phyloP scores from a whole-genome alignment of 2,113 vertebrate genomes.

The Condylura cristata region DNA sequence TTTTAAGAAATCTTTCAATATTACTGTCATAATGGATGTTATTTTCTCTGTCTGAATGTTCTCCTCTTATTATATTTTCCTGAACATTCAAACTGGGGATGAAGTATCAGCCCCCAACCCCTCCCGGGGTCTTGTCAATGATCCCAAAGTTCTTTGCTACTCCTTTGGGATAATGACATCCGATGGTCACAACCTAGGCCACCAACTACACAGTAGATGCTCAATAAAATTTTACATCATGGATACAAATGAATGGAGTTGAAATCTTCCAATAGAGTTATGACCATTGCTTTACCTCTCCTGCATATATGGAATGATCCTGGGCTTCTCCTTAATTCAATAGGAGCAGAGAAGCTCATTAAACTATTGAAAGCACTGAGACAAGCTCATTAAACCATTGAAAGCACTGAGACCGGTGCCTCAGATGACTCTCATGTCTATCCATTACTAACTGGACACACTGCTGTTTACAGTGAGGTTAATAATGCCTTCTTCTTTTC shows the following conservation, averaged over 20 bases:
- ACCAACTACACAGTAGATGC: not conserved
- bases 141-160: not conserved
- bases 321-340: not conserved
- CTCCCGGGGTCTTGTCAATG: not conserved
- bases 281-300: not conserved
- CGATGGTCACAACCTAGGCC: not conserved
- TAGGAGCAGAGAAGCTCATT: not conserved
- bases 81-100: not conserved
- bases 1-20: not conserved
- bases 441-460: accelerated
- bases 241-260: not conserved
- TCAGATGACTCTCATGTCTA: not conserved
- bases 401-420: accelerated
- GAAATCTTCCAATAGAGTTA: not conserved
- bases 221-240: not conserved
- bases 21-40: not conserved
- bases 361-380: accelerated
- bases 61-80: not conserved
- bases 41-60: not conserved
- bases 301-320: not conserved
- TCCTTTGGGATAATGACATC: not conserved
- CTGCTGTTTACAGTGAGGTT: not conserved
- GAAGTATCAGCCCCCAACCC: not conserved
- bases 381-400: accelerated
- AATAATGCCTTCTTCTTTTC: not conserved